A percentile compares a stretch with the other conserved stretches of the same genome.
Evolutionary conservation across 2,888 invertebrate genomes (phyloP).

Genomic region (Mongoloraphidia duomilia): DNA sequence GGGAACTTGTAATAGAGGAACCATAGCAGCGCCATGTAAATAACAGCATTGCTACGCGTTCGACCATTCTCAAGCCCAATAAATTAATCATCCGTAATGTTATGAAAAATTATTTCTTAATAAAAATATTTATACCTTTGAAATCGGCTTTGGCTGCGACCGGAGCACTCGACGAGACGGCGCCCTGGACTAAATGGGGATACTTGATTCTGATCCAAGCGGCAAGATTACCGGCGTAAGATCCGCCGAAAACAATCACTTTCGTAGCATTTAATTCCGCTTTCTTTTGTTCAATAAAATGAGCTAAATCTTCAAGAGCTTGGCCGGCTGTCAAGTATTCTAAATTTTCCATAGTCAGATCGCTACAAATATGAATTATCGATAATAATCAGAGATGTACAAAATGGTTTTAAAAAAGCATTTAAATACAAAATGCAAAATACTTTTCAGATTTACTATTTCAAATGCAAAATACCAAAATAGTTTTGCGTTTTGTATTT

Average conservation of each 20-base stretch:
- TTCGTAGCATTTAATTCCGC: constrained; percentile 5
- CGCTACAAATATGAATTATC: constrained; percentile 12
- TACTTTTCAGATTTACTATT: too few species aligned
- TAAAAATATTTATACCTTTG: constrained; percentile 28
- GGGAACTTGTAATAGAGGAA: too few species aligned
- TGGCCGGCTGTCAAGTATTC: constrained; percentile 28
- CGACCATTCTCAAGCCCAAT: too few species aligned
- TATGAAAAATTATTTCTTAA: too few species aligned
- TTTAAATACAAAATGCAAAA: too few species aligned
- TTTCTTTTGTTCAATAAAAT: constrained; percentile 24
- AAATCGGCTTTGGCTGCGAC: constrained; percentile 41
- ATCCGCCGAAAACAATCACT: constrained; percentile 39
- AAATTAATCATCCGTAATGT: neutral
- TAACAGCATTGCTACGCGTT: too few species aligned
- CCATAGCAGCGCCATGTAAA: too few species aligned
- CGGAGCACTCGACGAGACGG: constrained; percentile 44
- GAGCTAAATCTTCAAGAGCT: constrained; percentile 31
- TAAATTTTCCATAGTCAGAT: constrained; percentile 23
- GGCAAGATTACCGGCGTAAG: constrained; percentile 44
- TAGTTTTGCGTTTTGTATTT: too few species aligned
- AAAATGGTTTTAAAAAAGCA: too few species aligned
- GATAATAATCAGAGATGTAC: neutral
- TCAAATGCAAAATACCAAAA: too few species aligned
- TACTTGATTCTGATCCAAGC: constrained; percentile 42
- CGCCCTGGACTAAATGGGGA: constrained; percentile 42